phyloP scores from a whole-genome alignment of 1,140 invertebrate species.

The Melanaphis sacchari region DNA sequence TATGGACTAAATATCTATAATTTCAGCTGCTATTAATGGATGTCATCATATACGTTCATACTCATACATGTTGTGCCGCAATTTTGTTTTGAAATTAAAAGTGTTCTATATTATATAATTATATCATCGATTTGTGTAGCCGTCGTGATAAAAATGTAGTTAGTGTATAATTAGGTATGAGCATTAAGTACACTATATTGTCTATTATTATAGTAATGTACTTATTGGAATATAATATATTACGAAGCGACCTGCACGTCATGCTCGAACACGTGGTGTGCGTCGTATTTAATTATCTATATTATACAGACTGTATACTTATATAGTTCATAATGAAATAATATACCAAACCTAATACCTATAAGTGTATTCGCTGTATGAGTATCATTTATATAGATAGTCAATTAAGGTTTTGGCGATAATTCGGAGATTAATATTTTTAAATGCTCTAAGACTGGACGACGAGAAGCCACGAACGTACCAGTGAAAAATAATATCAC shows the following conservation, averaged over 20 bases:
- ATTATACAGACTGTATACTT: too few relatives aligned
- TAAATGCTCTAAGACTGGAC: not conserved
- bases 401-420: conserved; percentile 20
- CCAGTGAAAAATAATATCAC: conserved; percentile 31
- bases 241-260: not conserved
- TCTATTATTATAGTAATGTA: not conserved
- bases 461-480: conserved; percentile 24
- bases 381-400: not conserved
- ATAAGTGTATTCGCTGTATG: not conserved
- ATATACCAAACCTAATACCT: not conserved
- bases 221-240: not conserved
- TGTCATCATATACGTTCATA: not conserved
- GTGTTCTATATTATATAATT: not conserved
- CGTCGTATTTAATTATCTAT: not conserved
- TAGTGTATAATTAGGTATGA: not conserved
- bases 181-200: not conserved
- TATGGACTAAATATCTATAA: too few relatives aligned
- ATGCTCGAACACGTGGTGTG: not conserved
- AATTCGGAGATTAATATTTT: not conserved
- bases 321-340: not conserved
- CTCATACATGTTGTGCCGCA: too few relatives aligned
- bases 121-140: not conserved
- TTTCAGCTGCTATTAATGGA: too few relatives aligned
- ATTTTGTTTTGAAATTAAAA: not conserved
- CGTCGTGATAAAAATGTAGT: not conserved